Base-by-base conservation (phyloP, 2,888 invertebrate genomes). In the Dicycla oo region DNA sequence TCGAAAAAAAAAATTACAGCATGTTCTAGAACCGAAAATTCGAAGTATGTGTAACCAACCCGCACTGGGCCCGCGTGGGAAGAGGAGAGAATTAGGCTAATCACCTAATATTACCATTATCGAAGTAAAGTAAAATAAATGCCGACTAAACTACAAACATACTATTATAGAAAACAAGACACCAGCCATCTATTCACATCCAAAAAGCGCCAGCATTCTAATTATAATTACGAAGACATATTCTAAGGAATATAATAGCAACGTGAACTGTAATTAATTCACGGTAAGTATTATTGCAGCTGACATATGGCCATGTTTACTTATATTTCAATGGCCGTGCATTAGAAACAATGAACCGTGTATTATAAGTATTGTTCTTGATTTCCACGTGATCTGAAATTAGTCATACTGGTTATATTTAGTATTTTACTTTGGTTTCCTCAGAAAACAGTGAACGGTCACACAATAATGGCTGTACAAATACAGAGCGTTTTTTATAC, bases 281-380 rank as follows among this genome's bases (percentile, higher is more conserved):
- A 54, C 15, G 54, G 63, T 62, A 58, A 56, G 63, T 62, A 58
- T 61, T 61, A 58, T n/a, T 65, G 15, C 51, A 11, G 43, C 43
- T 53, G 20, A 64, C n/a, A 34, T 49, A 43, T 49, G n/a, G 53
- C 15, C 3, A 45, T 73, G 83, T 82, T 82, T 68, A 80, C 61
- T 62, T 82, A 66, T 38, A 73, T 82, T 82, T 69, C 64, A 79
- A 80, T 80, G 49, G 62, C 64, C 54, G 26, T 47, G 57, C 40
- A 20, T 66, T 47, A 73, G 57, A 68, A 80, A 80, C 80, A 80
- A 83, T 82, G 80, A 68, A 23, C 57, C 40, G 34, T 73, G 34
- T 45, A 54, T 40, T 40, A 62, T 63, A 82, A n/a, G n/a, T n/a
- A n/a, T 80, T 80, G 80, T 80, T 82, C 68, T 69, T 58, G 26